phyloP scores from a whole-genome alignment of 1,140 invertebrate species.

The Papilio glaucus region DNA sequence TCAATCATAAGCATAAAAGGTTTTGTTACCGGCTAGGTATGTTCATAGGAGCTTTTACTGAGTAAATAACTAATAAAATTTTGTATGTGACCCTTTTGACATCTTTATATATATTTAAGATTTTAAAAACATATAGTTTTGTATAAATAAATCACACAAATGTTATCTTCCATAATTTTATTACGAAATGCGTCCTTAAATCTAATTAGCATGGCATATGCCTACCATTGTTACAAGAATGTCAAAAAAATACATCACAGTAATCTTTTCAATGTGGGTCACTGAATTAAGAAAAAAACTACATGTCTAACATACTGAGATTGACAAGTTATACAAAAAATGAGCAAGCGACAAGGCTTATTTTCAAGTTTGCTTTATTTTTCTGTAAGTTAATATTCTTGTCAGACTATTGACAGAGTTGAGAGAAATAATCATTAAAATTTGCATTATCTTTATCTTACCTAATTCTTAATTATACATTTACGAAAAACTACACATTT shows the following conservation, averaged over 20 bases:
- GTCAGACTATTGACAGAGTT: conserved; percentile 18
- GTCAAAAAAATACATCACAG: conserved; percentile 40
- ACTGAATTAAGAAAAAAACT: conserved; percentile 25
- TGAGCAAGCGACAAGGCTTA: neutral
- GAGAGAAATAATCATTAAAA: conserved; percentile 14
- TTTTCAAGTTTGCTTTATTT: conserved; percentile 24
- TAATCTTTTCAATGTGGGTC: conserved; percentile 19
- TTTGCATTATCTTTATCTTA: conserved; percentile 26
- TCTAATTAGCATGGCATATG: conserved; percentile 59
- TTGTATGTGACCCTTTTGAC: conserved; percentile 1
- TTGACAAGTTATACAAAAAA: conserved; percentile 32
- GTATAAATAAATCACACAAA: conserved; percentile 65
- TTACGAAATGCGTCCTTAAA: conserved; percentile 65
- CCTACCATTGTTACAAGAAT: conserved; percentile 52
- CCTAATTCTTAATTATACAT: conserved; percentile 35
- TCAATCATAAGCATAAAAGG: too few species aligned
- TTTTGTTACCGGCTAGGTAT: too few species aligned
- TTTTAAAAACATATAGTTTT: conserved; percentile 28
- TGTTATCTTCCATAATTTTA: conserved; percentile 63
- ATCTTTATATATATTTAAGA: neutral
- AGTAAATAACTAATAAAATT: neutral
- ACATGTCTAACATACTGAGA: conserved; percentile 23
- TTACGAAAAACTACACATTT: conserved; percentile 33
- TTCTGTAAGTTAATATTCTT: conserved; percentile 26
- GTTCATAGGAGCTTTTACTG: too few species aligned